Evolutionary conservation across 2,888 invertebrate genomes (phyloP).

Genomic region (Macrophya alboannulata): DNA sequence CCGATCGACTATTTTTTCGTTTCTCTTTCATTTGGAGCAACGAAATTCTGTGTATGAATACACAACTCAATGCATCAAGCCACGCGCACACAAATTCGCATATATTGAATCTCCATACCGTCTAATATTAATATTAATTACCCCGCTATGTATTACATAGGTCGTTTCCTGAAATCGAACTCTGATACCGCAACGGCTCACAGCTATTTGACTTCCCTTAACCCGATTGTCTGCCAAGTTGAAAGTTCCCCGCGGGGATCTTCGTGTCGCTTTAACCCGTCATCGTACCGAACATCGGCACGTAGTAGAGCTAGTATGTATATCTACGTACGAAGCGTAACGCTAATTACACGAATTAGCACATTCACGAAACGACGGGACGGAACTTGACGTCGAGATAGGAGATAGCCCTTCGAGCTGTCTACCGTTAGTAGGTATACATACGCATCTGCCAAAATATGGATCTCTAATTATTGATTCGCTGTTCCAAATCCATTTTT

Average conservation of each 20-base stretch:
- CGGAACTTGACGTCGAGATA: not conserved
- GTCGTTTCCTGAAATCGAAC: not conserved
- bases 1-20: not conserved
- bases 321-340: conserved; percentile 33
- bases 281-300: conserved; percentile 43
- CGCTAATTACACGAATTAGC: conserved; percentile 50
- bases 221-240: conserved; percentile 67
- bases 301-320: conserved; percentile 28
- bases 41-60: not conserved
- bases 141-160: not conserved
- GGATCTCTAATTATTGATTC: not conserved
- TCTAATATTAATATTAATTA: not conserved
- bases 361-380: conserved; percentile 28
- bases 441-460: not conserved
- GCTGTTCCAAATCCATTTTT: not conserved
- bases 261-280: conserved; percentile 24
- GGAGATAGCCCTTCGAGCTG: conserved; percentile 34
- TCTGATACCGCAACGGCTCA: conserved; percentile 34
- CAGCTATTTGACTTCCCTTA: conserved; percentile 71
- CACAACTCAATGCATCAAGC: not conserved
- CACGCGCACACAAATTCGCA: too few species aligned
- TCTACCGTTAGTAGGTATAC: not conserved
- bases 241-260: conserved; percentile 47
- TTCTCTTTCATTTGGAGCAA: not conserved
- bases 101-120: not conserved